Conservation (phyloP, 2,888 invertebrate genomes). For the Nipponacmea schrenckii region DNA sequence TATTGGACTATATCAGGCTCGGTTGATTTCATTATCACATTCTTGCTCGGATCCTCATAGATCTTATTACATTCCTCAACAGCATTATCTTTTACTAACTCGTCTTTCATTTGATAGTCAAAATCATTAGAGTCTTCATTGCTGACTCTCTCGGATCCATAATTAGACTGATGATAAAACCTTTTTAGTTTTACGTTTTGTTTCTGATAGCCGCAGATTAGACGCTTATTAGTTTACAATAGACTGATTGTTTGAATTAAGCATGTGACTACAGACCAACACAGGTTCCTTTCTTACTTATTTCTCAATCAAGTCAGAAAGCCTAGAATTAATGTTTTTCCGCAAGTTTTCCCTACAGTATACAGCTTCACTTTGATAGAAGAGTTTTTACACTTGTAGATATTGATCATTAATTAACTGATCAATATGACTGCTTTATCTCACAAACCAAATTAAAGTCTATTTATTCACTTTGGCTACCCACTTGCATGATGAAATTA, state of each 20-base stretch:
- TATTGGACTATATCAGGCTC: background rate
- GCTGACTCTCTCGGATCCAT: background rate
- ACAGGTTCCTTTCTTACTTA: background rate
- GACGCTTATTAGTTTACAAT: background rate
- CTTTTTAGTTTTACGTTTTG: background rate
- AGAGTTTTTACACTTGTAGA: background rate
- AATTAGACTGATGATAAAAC: background rate
- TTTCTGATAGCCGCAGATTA: background rate
- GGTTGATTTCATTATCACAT: background rate
- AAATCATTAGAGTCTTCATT: background rate
- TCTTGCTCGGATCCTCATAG: background rate
- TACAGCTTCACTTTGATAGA: background rate
- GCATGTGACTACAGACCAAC: constrained; percentile 1
- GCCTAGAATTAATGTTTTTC: background rate
- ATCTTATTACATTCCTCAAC: constrained; percentile 1
- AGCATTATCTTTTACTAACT: background rate
- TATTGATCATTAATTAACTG: background rate
- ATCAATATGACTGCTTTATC: background rate
- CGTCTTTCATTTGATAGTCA: background rate
- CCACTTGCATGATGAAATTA: background rate
- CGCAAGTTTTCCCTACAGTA: background rate
- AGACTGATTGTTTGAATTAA: constrained; percentile 6
- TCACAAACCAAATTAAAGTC: background rate
- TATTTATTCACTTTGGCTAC: background rate
- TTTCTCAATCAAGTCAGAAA: background rate